Conservation (phyloP, 2,113 vertebrate genomes). For the Furnarius figulus region DNA sequence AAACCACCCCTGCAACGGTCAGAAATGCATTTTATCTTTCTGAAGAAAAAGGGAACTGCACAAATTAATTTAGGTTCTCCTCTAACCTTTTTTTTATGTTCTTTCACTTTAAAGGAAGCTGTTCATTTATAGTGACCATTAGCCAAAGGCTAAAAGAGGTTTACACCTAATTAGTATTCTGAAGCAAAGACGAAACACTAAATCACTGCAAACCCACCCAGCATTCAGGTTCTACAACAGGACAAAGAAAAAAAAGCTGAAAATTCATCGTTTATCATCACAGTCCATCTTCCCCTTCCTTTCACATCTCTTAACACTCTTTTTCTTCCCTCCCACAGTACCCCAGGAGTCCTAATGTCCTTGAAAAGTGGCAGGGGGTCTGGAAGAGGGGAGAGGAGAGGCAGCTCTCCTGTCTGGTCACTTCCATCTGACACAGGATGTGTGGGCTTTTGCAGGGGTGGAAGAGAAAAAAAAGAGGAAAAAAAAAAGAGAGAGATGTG, state of each 20-base stretch:
- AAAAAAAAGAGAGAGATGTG: background rate
- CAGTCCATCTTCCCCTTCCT: background rate
- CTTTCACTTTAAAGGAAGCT: background rate
- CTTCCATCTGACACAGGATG: background rate
- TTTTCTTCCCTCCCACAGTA: background rate
- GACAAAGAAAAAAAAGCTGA: constrained; percentile 1
- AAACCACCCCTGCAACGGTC: background rate
- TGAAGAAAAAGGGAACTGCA: constrained; percentile 5
- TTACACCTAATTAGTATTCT: constrained; percentile 22
- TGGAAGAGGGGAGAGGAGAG: background rate
- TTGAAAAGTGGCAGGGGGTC: background rate
- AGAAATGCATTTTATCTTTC: constrained; percentile 6
- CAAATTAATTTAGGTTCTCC: background rate
- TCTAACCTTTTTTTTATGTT: background rate
- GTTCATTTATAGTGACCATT: constrained; percentile 33
- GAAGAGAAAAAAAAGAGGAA: background rate
- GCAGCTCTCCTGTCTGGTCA: background rate
- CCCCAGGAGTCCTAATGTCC: background rate
- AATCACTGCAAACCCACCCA: constrained; percentile 10
- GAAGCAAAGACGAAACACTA: background rate
- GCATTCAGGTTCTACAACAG: background rate
- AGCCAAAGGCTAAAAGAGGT: constrained; percentile 22
- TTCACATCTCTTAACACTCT: background rate
- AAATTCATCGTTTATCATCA: background rate
- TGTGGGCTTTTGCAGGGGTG: background rate